Evolutionary conservation across 2,797 vertebrate genomes (phyloP).

Genomic region (Perodicticus potto): DNA sequence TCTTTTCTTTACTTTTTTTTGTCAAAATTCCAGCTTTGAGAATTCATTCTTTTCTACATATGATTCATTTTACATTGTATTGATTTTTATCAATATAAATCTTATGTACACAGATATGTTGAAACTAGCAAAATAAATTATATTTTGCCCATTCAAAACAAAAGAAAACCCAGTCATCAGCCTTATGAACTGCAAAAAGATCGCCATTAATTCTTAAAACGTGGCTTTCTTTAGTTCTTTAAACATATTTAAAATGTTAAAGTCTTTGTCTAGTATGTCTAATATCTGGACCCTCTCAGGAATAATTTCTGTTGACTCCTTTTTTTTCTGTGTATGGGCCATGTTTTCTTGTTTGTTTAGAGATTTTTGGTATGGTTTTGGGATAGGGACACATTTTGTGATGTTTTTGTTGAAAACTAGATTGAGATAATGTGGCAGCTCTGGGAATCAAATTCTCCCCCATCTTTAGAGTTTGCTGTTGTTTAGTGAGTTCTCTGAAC

Average conservation of each 20-base stretch:
- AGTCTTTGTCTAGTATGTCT: background rate
- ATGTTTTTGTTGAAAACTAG: background rate
- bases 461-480: background rate
- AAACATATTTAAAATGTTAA: conserved; percentile 31
- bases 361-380: background rate
- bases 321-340: background rate
- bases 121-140: conserved; percentile 24
- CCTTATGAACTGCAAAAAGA: background rate
- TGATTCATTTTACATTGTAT: background rate
- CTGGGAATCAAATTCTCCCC: background rate
- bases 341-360: background rate
- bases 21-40: background rate
- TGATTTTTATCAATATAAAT: conserved; percentile 23
- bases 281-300: background rate
- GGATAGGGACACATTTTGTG: background rate
- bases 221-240: background rate
- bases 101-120: background rate
- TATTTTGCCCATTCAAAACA: background rate
- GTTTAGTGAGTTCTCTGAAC: background rate
- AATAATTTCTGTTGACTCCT: background rate
- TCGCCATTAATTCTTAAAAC: conserved; percentile 21
- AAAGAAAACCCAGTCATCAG: background rate
- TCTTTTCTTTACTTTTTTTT: conserved; percentile 39
- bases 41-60: background rate
- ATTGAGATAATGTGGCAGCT: background rate